Evolutionary conservation across 2,888 invertebrate species (phyloP), one percentile per base, ranked within the genome.

Genomic region (Apodemia duryi): DNA sequence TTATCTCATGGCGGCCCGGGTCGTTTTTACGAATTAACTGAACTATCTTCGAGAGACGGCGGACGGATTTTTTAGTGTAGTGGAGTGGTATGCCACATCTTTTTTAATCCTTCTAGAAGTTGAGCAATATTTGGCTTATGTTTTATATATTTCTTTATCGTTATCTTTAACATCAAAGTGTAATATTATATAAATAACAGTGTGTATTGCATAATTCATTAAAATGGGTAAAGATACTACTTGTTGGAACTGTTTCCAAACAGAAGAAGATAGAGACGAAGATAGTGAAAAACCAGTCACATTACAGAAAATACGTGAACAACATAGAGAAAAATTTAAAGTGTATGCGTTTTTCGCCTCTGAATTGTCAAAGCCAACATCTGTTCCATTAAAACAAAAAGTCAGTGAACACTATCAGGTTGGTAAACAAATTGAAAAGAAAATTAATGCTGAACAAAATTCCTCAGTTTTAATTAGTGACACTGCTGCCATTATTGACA

Each of bases 181-280:
- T n/a, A 49, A 49, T 51, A 21, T 51, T 21, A 21, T 7, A 21
- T 51, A 51, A 21, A 21, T 51, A 51, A 51, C 6, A 49, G 49
- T 51, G 51, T 7, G 6, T 21, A 7, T 51, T 21, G 7, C n/a
- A 51, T 21, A 51, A 51, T 51, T 21, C 7, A 46, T 51, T 65
- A 73, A 71, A 68, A 76, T 74, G 57, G 74, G 76, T 52, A 75
- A 68, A 61, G 85, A 85, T 65, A 74, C 81, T 66, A 82, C 83
- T 57, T 89, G 90, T 70, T 89, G 88, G 87, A 88, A 88, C 75
- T 90, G 90, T 78, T 82, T 89, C 64, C 41, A 35, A 6, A 74
- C 75, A 41, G 72, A 75, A 7, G 81, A 82, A 73, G 74, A 76
- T 46, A 67, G 66, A 65, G 78, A 81, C 43, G 70, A 70, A 57